A percentile compares a stretch with the other conserved stretches of the same genome.
These are phyloP conservation scores for Eptatretus burgeri DNA, from an alignment of 2,113 vertebrate species.

Conservation along the genomic window DNA sequence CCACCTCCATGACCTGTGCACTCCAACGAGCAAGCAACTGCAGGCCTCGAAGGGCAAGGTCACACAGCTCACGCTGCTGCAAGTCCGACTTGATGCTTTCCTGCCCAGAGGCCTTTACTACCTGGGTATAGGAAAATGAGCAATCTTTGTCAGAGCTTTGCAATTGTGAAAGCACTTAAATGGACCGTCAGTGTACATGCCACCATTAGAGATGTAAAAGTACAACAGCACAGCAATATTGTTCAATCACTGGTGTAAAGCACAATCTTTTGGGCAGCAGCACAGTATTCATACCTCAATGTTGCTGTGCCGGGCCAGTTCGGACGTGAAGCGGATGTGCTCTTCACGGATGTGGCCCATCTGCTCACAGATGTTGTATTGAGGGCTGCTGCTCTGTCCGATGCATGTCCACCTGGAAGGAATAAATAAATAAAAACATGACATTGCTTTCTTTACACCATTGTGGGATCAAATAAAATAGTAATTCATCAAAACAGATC, in stretches of 20 bases:
- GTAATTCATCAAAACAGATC: too few species aligned
- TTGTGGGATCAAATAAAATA: slow-evolving; percentile 12
- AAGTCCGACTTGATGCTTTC: slow-evolving; percentile 65
- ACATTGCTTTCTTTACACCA: not conserved
- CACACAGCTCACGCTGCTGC: slow-evolving; percentile 75
- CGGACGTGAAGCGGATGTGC: slow-evolving; percentile 96
- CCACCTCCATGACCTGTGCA: slow-evolving; percentile 97
- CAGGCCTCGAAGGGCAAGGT: slow-evolving; percentile 66
- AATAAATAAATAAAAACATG: not conserved
- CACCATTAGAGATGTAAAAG: too few species aligned
- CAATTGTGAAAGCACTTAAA: too few species aligned
- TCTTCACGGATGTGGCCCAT: slow-evolving; percentile 96
- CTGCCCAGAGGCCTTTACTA: slow-evolving; percentile 84
- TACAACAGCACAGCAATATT: not conserved
- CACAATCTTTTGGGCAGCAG: too few species aligned
- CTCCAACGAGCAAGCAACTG: slow-evolving; percentile 96
- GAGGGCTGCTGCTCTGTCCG: slow-evolving; percentile 62
- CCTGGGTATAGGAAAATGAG: slow-evolving; percentile 18
- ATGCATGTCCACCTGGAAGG: slow-evolving; percentile 27
- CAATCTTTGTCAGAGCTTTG: too few species aligned
- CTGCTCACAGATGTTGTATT: slow-evolving; percentile 95
- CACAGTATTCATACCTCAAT: slow-evolving; percentile 30
- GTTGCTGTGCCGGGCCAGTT: slow-evolving; percentile 88
- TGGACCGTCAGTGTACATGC: too few species aligned
- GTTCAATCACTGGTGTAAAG: slow-evolving; percentile 9